Evolutionary conservation across 2,888 invertebrate species (phyloP).

Genomic region (Anoncus sp.): DNA sequence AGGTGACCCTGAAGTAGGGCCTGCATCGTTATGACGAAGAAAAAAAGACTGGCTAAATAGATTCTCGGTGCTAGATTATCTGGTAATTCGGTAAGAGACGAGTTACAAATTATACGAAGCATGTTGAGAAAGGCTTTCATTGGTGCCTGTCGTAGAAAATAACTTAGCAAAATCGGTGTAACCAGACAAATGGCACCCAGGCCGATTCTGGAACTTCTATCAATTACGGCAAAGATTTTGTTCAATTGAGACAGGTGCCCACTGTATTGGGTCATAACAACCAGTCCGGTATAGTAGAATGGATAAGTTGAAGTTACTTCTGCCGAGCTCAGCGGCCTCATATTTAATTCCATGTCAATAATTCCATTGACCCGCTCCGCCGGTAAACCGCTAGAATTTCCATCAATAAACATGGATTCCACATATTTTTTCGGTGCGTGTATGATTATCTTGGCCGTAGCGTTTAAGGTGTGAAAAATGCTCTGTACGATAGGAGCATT

Average conservation of each 20-base stretch:
- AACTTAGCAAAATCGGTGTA: not conserved
- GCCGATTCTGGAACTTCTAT: not conserved
- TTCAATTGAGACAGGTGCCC: not conserved
- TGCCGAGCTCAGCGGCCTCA: not conserved
- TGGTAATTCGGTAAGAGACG: not conserved
- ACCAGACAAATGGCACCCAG: not conserved
- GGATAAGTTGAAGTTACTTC: not conserved
- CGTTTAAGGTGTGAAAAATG: not conserved
- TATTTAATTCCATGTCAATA: not conserved
- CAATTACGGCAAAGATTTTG: not conserved
- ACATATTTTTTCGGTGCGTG: not conserved
- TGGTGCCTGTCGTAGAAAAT: not conserved
- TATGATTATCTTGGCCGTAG: not conserved
- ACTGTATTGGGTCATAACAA: not conserved
- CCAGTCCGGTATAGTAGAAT: not conserved
- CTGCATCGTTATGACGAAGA: constrained; percentile 19
- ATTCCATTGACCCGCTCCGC: not conserved
- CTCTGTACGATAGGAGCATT: not conserved
- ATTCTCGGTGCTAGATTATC: not conserved
- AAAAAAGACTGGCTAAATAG: constrained; percentile 6
- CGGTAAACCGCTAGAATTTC: too few relatives aligned
- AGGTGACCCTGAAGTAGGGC: not conserved
- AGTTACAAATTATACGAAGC: too few relatives aligned
- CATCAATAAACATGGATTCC: not conserved
- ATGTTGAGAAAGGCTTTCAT: too few relatives aligned